A percentile compares a stretch with the other conserved stretches of the same genome.
Conservation (phyloP, 2,113 vertebrate genomes). For the Budorcas taxicolor region DNA sequence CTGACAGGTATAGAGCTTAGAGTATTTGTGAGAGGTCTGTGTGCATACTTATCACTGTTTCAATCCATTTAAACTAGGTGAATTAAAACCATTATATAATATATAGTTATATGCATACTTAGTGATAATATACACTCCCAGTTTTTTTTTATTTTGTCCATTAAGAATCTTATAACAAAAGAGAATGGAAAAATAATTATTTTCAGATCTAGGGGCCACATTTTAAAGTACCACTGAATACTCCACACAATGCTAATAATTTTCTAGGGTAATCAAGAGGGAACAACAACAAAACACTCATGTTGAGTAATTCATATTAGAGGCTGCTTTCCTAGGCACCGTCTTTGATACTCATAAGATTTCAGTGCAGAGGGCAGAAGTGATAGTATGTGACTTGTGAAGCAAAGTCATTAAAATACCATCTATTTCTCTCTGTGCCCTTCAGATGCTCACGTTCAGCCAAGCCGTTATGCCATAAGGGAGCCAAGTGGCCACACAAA, state of each 20-base stretch:
- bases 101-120: neutral
- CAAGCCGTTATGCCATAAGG: neutral
- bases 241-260: neutral
- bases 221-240: neutral
- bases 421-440: neutral
- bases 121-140: neutral
- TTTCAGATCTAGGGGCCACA: neutral
- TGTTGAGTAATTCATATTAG: neutral
- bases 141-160: neutral
- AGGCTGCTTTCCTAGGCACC: neutral
- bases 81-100: neutral
- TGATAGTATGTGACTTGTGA: neutral
- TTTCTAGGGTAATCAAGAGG: neutral
- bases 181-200: neutral
- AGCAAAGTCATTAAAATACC: neutral
- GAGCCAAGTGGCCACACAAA: neutral
- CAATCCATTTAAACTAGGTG: neutral
- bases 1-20: neutral
- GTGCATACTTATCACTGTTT: neutral
- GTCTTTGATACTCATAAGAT: neutral
- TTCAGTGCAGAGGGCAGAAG: neutral
- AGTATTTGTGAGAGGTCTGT: neutral
- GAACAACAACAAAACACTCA: neutral
- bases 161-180: neutral
- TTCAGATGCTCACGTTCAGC: neutral